Conservation (phyloP, 2,888 invertebrate genomes). For the Acanthopleura granulata region DNA sequence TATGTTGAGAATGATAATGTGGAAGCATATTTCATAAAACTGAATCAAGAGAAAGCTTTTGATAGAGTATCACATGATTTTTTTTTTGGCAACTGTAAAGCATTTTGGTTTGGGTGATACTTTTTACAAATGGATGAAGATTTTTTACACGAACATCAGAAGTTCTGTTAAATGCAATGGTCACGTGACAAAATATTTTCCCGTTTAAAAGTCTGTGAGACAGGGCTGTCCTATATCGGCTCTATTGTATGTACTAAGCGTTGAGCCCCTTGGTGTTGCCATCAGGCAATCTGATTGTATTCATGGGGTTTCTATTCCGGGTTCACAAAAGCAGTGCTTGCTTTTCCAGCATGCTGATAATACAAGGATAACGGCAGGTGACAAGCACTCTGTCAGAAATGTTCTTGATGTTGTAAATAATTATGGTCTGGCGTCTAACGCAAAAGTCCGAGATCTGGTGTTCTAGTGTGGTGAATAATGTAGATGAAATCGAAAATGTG, state of each 20-base stretch:
- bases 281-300: not conserved
- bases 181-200: not conserved
- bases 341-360: conserved; percentile 4
- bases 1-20: no score
- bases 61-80: conserved; percentile 5
- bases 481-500: no score
- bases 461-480: no score
- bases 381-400: not conserved
- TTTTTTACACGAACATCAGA: not conserved
- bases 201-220: not conserved
- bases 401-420: not conserved
- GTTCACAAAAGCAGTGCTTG: not conserved
- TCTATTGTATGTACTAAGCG: not conserved
- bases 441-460: not conserved
- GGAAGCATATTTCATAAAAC: no score
- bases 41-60: no score
- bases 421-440: not conserved
- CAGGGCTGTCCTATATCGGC: no score
- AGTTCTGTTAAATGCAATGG: conserved; percentile 12
- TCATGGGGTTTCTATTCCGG: no score
- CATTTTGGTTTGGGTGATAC: conserved; percentile 11
- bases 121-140: conserved; percentile 1
- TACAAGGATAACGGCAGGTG: not conserved
- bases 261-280: not conserved
- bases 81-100: not conserved